Evolutionary conservation across 2,888 invertebrate genomes (phyloP), one percentile per base, ranked within the genome.

Genomic region (Lepetodrilus schrolli): DNA sequence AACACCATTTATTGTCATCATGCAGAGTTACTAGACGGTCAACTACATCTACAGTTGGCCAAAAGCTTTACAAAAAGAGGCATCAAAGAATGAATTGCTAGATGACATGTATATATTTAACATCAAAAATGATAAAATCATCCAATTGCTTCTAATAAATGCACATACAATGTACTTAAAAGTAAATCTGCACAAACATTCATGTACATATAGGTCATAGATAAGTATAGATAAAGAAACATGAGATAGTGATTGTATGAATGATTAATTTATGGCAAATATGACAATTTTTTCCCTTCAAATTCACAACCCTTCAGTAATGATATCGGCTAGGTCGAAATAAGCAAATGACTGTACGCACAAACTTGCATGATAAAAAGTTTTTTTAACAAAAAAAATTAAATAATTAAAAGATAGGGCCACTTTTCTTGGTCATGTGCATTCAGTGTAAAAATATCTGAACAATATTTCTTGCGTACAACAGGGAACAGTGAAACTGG

Each of bases 1-100:
- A 58, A 58, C 58, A 58, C 58, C 58, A 58, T 58, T 58, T 34
- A 58, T 58, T 58, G 58, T 58, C 30, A 34, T 58, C 58, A 58
- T 58, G 58, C 58, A 58, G 58, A 58, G 43, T 13, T 43, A 43
- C 58, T 58, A 30, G 17, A 58, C 58, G 34, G 58, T 17, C 58
- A 58, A 34, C 58, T 58, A 58, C 58, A 58, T 26, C 58, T 58
- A 58, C 58, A n/a, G 26, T 58, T 58, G 58, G 58, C 26, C 34
- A 43, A 58, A 34, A 58, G 58, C 58, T 26, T 58, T 58, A 58
- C 58, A 58, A 58, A 58, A 58, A 58, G 58, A 30, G 58, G 58
- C 58, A 58, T 58, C 30, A 58, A 58, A 30, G 58, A 58, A 58
- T 58, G n/a, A 58, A 26, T 58, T 30, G 58, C 17, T 58, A 17